These are phyloP conservation scores for Caenorhabditis afra DNA, from an alignment of 2,888 invertebrate species.

Conservation along the genomic window DNA sequence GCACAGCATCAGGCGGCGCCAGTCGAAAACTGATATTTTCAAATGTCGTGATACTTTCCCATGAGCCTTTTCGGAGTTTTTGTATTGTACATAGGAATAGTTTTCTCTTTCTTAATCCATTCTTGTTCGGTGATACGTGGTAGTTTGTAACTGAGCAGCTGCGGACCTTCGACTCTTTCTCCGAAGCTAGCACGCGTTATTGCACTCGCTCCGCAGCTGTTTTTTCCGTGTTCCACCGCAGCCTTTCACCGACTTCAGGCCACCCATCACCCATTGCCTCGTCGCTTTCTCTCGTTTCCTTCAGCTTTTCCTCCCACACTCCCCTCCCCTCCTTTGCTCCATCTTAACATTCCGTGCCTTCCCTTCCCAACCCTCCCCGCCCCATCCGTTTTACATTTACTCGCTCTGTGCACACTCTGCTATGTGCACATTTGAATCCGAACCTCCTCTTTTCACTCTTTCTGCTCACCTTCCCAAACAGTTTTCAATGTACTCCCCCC, in stretches of 20 bases:
- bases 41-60: background rate
- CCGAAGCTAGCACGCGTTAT: slow-evolving; percentile 14
- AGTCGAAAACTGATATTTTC: slow-evolving; percentile 28
- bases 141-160: too few relatives aligned
- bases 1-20: too few relatives aligned
- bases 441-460: background rate
- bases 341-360: background rate
- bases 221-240: slow-evolving; percentile 34
- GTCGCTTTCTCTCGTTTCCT: slow-evolving; percentile 7
- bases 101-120: background rate
- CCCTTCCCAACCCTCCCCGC: background rate
- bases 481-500: slow-evolving; percentile 2
- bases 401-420: background rate
- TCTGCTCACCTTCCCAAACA: background rate
- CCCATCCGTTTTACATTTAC: background rate
- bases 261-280: background rate
- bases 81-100: slow-evolving; percentile 31
- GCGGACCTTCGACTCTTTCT: too few relatives aligned
- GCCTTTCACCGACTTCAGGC: slow-evolving; percentile 43
- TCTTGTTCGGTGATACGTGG: too few relatives aligned
- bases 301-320: background rate
- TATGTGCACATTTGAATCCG: slow-evolving; percentile 8
- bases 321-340: background rate
- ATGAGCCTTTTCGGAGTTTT: background rate
- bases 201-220: slow-evolving; percentile 54